These are phyloP conservation scores for Drosophila rellima DNA, from an alignment of 2,888 invertebrate genomes.

Conservation along the genomic window DNA sequence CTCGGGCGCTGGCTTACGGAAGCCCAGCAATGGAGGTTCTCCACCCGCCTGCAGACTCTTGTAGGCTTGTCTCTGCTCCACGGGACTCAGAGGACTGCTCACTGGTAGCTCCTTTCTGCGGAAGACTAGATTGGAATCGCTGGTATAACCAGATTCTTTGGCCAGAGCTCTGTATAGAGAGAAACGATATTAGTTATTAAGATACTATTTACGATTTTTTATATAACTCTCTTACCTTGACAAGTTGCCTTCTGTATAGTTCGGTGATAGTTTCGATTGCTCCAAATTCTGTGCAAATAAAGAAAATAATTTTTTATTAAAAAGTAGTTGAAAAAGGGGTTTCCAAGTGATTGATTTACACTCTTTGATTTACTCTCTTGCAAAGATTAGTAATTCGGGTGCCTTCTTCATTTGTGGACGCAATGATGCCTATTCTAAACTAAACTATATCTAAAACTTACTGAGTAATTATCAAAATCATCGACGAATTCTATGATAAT, in stretches of 20 bases:
- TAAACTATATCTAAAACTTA: slow-evolving; percentile 86
- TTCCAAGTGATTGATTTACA: not conserved
- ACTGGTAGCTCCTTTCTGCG: slow-evolving; percentile 90
- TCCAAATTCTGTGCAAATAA: slow-evolving; percentile 89
- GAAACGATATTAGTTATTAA: not conserved
- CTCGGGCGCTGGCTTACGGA: slow-evolving; percentile 95
- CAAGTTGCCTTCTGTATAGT: slow-evolving; percentile 91
- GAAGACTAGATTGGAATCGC: slow-evolving; percentile 95
- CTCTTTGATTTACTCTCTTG: slow-evolving; percentile 14
- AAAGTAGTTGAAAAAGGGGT: rapidly evolving
- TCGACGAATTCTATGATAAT: slow-evolving; percentile 90
- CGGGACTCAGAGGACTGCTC: slow-evolving; percentile 90
- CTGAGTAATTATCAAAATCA: slow-evolving; percentile 89
- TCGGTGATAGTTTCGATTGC: slow-evolving; percentile 89
- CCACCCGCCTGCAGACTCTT: slow-evolving; percentile 96
- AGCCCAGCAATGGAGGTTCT: slow-evolving; percentile 96
- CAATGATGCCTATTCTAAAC: slow-evolving; percentile 52
- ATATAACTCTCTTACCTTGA: slow-evolving; percentile 88
- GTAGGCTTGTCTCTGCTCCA: slow-evolving; percentile 94
- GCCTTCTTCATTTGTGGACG: slow-evolving; percentile 50
- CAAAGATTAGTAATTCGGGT: slow-evolving; percentile 61
- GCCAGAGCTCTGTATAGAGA: slow-evolving; percentile 89
- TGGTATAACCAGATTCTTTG: slow-evolving; percentile 96
- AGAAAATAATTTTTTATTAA: slow-evolving; percentile 54
- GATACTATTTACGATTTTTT: not conserved